These are phyloP conservation scores for Myiotriccus ornatus DNA, from an alignment of 2,797 vertebrate species.

Conservation along the genomic window DNA sequence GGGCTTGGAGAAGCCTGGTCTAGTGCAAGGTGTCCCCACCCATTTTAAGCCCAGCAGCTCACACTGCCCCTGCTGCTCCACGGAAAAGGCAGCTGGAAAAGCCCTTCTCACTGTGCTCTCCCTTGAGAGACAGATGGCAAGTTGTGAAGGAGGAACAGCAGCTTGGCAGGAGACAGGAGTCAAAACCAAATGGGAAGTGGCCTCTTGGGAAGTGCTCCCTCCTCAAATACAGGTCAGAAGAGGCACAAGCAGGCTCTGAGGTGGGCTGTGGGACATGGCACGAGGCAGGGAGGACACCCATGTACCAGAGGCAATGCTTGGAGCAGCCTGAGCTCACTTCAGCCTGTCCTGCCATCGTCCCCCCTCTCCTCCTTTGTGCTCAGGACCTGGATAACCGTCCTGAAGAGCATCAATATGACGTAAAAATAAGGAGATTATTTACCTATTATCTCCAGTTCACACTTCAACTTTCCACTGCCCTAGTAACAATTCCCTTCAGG, in stretches of 20 bases:
- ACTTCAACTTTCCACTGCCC: not conserved
- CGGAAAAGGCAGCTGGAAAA: not conserved
- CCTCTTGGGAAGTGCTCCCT: not conserved
- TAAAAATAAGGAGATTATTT: not conserved
- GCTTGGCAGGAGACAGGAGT: not conserved
- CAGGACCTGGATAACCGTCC: not conserved
- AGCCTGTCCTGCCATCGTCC: accelerated
- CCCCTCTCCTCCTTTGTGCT: accelerated
- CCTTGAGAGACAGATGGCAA: not conserved
- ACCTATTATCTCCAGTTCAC: not conserved
- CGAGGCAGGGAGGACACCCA: not conserved
- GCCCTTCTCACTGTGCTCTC: not conserved
- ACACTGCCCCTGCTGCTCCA: not conserved
- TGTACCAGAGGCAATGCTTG: not conserved
- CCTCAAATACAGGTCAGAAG: not conserved
- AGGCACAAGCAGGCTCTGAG: not conserved
- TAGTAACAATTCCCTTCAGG: not conserved
- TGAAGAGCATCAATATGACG: accelerated
- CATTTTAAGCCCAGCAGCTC: not conserved
- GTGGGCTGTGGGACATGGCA: not conserved
- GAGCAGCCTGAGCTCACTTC: not conserved
- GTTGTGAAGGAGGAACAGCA: not conserved
- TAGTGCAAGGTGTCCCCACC: not conserved
- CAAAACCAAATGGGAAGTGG: not conserved
- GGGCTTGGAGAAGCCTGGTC: not conserved